phyloP scores from a whole-genome alignment of 2,797 vertebrate species.

The Schizopygopsis pylzovi region DNA sequence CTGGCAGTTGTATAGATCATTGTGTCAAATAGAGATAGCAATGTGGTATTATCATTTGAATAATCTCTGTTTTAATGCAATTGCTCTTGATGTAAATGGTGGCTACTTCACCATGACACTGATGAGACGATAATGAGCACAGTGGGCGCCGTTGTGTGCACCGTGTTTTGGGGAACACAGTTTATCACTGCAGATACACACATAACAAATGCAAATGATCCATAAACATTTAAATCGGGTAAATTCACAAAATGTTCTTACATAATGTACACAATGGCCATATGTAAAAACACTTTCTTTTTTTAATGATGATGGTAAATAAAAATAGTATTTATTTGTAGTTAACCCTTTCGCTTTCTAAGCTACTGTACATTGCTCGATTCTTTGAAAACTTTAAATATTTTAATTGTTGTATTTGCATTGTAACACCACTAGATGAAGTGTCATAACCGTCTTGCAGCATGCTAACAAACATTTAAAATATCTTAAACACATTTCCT shows the following conservation, averaged over 20 bases:
- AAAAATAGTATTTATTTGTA: not conserved
- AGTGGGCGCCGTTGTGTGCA: conserved; percentile 13
- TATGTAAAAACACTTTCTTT: no score
- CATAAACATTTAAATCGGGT: not conserved
- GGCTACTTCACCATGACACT: conserved; percentile 40
- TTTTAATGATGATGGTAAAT: not conserved
- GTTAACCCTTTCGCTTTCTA: not conserved
- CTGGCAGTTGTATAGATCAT: conserved; percentile 39
- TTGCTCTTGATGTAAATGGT: conserved; percentile 49
- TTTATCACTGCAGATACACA: conserved; percentile 31
- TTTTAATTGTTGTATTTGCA: not conserved
- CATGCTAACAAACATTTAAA: not conserved
- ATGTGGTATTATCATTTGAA: conserved; percentile 39
- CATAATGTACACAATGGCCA: no score
- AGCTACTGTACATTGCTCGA: not conserved
- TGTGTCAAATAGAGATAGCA: conserved; percentile 44
- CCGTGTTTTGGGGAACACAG: not conserved
- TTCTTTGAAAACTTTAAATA: not conserved
- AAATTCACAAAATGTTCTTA: not conserved
- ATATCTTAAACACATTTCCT: not conserved
- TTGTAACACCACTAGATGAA: not conserved
- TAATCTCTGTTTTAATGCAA: conserved; percentile 34
- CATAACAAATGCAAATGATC: not conserved
- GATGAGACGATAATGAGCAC: conserved; percentile 54
- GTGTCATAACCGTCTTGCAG: not conserved